phyloP scores from a whole-genome alignment of 2,888 invertebrate genomes.

The Caenorhabditis sp. region DNA sequence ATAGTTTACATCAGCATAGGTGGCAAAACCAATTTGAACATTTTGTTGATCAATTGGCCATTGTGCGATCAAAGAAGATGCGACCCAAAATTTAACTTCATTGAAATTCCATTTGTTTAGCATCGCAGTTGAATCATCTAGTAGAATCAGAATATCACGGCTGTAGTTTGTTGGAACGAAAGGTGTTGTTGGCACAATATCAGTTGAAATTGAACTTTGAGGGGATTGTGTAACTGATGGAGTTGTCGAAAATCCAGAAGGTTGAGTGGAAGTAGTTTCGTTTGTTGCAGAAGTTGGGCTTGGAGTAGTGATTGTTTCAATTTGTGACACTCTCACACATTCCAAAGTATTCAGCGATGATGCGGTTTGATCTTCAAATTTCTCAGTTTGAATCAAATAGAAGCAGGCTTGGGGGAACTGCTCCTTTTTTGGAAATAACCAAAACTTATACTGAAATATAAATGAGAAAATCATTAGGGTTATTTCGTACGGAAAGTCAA shows the following conservation, averaged over 20 bases:
- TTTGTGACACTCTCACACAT: conserved; percentile 14
- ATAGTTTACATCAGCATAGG: conserved; percentile 18
- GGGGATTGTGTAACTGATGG: conserved; percentile 13
- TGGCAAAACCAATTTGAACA: conserved; percentile 29
- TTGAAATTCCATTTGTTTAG: conserved; percentile 1
- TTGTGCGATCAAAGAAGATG: conserved; percentile 7
- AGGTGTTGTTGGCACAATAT: conserved; percentile 13
- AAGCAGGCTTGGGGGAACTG: no score
- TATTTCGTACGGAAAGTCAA: no score
- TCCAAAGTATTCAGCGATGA: conserved; percentile 9
- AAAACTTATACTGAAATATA: no score
- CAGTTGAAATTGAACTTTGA: neutral
- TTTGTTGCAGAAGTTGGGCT: neutral
- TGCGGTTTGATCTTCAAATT: conserved; percentile 26
- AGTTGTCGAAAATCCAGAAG: conserved; percentile 5
- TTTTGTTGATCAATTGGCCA: conserved; percentile 23
- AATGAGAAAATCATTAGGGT: no score
- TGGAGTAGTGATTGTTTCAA: conserved; percentile 3
- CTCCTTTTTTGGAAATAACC: no score
- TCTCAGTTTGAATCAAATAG: no score
- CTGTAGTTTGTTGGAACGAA: conserved; percentile 24
- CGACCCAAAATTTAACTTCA: conserved; percentile 28
- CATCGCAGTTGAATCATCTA: conserved; percentile 43
- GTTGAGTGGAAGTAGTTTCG: neutral
- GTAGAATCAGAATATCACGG: conserved; percentile 34